Conservation (phyloP, 2,797 vertebrate genomes). For the Malurus splendens region DNA sequence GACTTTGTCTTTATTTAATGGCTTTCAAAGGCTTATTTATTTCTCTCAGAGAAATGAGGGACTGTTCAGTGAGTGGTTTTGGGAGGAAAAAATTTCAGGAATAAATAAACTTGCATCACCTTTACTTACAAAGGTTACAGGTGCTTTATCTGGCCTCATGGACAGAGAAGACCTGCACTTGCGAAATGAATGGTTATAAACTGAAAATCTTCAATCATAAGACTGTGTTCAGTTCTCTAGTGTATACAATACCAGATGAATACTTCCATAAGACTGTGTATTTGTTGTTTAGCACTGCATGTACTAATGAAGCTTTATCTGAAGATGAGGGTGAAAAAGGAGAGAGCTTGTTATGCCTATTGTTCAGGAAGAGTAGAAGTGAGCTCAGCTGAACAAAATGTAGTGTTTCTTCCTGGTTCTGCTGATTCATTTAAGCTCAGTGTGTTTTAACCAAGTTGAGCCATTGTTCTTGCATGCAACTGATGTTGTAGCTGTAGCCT, state of each 20-base stretch:
- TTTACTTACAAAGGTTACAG: not conserved
- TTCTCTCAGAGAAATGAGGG: not conserved
- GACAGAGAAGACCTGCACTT: not conserved
- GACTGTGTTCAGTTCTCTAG: accelerated
- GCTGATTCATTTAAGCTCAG: not conserved
- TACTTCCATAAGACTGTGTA: not conserved
- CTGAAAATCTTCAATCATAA: not conserved
- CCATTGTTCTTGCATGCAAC: not conserved
- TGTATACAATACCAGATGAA: not conserved
- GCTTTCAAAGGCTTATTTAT: not conserved
- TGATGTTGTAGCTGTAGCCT: accelerated
- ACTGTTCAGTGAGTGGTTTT: not conserved
- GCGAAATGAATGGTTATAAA: not conserved
- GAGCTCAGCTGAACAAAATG: not conserved
- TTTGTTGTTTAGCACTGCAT: not conserved
- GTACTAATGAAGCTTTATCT: not conserved
- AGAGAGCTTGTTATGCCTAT: not conserved
- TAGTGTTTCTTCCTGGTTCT: not conserved
- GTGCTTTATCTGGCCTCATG: not conserved
- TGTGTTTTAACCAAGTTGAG: not conserved
- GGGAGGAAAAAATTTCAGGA: not conserved
- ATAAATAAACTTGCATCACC: not conserved
- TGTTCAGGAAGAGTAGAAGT: not conserved
- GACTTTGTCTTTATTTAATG: not conserved
- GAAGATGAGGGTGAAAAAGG: not conserved